phyloP scores from a whole-genome alignment of 1,140 invertebrate genomes.

The Ostrea edulis region DNA sequence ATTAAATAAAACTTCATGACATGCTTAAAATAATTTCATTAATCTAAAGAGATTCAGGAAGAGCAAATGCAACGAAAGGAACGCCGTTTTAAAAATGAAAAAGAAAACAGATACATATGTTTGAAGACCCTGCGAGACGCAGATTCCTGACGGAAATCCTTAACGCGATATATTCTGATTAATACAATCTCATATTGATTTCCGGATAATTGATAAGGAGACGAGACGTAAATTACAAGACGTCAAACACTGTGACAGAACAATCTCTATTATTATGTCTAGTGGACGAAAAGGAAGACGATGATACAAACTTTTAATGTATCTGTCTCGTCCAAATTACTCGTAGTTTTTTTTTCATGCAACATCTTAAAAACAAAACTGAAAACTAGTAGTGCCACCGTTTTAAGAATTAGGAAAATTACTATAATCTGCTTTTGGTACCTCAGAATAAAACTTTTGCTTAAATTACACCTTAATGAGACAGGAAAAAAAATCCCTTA shows the following conservation, averaged over 20 bases:
- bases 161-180: background rate
- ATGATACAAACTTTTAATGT: background rate
- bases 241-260: background rate
- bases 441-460: too few species aligned
- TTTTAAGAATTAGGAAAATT: too few species aligned
- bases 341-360: background rate
- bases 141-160: background rate
- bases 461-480: too few species aligned
- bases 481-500: too few species aligned
- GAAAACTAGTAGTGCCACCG: too few species aligned
- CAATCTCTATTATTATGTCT: background rate
- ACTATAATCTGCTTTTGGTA: too few species aligned
- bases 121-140: background rate
- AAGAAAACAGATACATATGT: background rate
- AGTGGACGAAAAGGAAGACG: background rate
- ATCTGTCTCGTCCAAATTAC: background rate
- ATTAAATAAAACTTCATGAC: too few species aligned
- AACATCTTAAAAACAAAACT: too few species aligned
- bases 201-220: conserved; percentile 27
- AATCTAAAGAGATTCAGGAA: too few species aligned
- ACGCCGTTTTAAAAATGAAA: background rate
- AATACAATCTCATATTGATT: background rate
- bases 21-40: too few species aligned
- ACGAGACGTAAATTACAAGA: conserved; percentile 21
- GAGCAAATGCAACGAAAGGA: too few species aligned